Conservation (phyloP, 2,888 invertebrate species). For the Ormyrus rosae region DNA sequence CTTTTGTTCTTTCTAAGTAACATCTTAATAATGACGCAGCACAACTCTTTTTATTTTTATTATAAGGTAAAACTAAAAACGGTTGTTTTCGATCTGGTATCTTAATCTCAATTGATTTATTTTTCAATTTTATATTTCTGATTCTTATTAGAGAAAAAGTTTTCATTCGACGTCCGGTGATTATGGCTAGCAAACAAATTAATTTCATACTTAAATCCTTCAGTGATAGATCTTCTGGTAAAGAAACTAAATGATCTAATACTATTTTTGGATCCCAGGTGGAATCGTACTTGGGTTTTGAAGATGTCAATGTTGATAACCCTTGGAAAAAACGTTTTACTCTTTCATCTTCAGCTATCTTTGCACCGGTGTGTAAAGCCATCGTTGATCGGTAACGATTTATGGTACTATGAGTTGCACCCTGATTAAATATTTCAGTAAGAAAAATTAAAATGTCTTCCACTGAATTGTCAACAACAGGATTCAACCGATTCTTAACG, state of each 20-base stretch:
- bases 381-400: slow-evolving; percentile 50
- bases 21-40: slow-evolving; percentile 19
- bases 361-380: background rate
- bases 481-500: background rate
- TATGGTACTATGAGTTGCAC: slow-evolving; percentile 28
- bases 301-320: background rate
- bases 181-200: no score
- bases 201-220: no score
- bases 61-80: slow-evolving; percentile 44
- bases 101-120: slow-evolving; percentile 48
- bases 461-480: background rate
- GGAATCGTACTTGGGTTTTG: no score
- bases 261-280: slow-evolving; percentile 50
- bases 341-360: background rate
- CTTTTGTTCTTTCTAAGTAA: slow-evolving; percentile 33
- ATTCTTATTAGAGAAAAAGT: no score
- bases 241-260: slow-evolving; percentile 31
- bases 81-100: slow-evolving; percentile 49
- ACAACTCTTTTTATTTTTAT: slow-evolving; percentile 31
- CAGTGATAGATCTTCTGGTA: slow-evolving; percentile 11
- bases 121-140: no score
- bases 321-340: slow-evolving; percentile 2
- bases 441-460: background rate
- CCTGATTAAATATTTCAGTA: slow-evolving; percentile 3
- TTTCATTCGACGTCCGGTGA: no score